Percentiles rank a stretch among this genome's conserved stretches.
Conservation (phyloP, 2,113 vertebrate genomes). For the Salvelinus sp. region DNA sequence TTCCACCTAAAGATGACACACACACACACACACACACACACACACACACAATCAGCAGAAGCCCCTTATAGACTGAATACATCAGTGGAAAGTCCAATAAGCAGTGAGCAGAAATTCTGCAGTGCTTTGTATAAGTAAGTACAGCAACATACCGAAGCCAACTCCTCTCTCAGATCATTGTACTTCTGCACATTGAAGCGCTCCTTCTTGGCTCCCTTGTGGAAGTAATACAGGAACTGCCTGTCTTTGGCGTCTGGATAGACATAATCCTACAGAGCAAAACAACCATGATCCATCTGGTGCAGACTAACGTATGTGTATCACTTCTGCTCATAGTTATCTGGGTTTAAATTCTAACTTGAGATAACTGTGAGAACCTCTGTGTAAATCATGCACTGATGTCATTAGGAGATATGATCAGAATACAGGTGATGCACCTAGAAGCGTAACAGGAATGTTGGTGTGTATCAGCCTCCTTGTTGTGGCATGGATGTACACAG, state of each 20-base stretch:
- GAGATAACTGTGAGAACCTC: too few relatives aligned
- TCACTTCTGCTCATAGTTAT: background rate
- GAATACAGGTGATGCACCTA: too few relatives aligned
- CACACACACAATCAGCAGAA: background rate
- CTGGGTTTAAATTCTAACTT: too few relatives aligned
- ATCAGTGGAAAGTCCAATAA: background rate
- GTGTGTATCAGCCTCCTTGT: too few relatives aligned
- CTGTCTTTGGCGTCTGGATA: constrained; percentile 82
- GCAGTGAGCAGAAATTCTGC: background rate
- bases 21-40: background rate
- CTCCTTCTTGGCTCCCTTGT: constrained; percentile 77
- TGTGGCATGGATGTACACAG: too few relatives aligned
- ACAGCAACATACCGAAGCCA: constrained; percentile 77
- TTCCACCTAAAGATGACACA: constrained; percentile 80
- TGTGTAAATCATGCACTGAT: too few relatives aligned
- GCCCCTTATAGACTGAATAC: background rate
- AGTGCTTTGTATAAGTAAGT: background rate
- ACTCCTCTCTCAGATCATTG: constrained; percentile 84
- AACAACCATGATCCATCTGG: background rate
- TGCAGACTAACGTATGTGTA: background rate
- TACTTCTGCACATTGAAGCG: constrained; percentile 84
- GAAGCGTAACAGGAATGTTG: too few relatives aligned
- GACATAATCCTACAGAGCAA: constrained; percentile 82
- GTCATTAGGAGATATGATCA: too few relatives aligned
- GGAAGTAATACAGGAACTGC: constrained; percentile 87